phyloP scores from a whole-genome alignment of 2,888 invertebrate genomes.

The Bembecia ichneumoniformis region DNA sequence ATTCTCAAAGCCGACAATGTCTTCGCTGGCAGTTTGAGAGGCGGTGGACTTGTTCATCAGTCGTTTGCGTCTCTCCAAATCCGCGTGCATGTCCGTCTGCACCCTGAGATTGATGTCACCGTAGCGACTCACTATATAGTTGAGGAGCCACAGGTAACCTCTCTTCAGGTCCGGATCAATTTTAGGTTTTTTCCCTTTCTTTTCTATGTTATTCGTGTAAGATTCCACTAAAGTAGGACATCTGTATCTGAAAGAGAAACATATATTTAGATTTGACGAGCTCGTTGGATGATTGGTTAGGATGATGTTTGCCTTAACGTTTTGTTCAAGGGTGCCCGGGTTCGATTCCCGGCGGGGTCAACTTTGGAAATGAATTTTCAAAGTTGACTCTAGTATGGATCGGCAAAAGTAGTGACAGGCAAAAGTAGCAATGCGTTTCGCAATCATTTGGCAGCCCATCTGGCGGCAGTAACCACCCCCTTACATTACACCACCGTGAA shows the following conservation, averaged over 20 bases:
- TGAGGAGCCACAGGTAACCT: slow-evolving; percentile 81
- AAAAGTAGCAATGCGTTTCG: too few species aligned
- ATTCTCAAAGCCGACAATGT: slow-evolving; percentile 60
- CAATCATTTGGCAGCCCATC: too few species aligned
- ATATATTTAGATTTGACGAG: too few species aligned
- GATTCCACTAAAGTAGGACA: slow-evolving; percentile 88
- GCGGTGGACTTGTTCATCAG: slow-evolving; percentile 44
- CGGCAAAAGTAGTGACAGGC: too few species aligned
- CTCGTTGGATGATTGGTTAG: too few species aligned
- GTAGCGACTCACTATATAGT: slow-evolving; percentile 78
- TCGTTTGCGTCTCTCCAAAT: slow-evolving; percentile 58
- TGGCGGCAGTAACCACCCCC: too few species aligned
- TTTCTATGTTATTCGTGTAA: slow-evolving; percentile 61
- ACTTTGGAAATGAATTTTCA: too few species aligned
- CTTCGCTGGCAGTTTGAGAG: slow-evolving; percentile 45
- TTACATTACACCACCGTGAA: too few species aligned
- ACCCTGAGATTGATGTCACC: slow-evolving; percentile 76
- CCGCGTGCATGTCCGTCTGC: slow-evolving; percentile 74
- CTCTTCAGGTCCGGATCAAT: slow-evolving; percentile 77
- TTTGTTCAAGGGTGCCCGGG: too few species aligned
- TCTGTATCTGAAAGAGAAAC: slow-evolving; percentile 63
- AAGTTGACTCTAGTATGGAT: too few species aligned
- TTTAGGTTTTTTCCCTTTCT: slow-evolving; percentile 57
- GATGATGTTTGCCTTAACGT: too few species aligned
- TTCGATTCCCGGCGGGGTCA: too few species aligned